Percentiles rank a stretch among this genome's conserved stretches.
phyloP scores from a whole-genome alignment of 2,113 vertebrate genomes.

The Daboia siamensis region DNA sequence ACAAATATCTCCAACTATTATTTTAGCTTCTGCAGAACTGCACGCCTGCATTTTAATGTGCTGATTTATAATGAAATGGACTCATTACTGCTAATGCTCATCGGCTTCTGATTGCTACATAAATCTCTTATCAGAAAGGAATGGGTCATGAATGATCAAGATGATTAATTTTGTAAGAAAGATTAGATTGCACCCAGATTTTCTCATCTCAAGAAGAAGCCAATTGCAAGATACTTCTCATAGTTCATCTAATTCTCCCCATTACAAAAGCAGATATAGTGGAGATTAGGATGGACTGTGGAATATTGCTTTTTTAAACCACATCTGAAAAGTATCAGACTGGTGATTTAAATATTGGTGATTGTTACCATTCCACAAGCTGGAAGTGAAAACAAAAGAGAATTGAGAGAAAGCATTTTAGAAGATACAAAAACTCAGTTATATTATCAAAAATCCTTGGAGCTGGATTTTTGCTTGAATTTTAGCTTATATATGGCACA shows the following conservation, averaged over 20 bases:
- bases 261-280: neutral
- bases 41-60: slow-evolving; percentile 31
- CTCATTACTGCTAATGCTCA: neutral
- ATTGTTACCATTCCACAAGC: neutral
- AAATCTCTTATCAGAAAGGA: slow-evolving; percentile 1
- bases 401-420: neutral
- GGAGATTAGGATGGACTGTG: neutral
- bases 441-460: neutral
- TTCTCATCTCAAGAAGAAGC: neutral
- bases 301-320: neutral
- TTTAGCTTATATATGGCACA: neutral
- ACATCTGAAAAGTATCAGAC: neutral
- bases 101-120: slow-evolving; percentile 29
- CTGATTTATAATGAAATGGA: slow-evolving; percentile 12
- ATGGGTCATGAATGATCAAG: neutral
- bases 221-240: neutral
- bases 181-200: neutral
- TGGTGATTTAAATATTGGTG: neutral
- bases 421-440: neutral
- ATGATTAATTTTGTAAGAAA: neutral
- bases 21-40: slow-evolving; percentile 24
- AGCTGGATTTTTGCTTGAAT: neutral
- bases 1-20: neutral
- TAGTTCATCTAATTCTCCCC: neutral
- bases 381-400: neutral